A percentile compares a stretch with the other conserved stretches of the same genome.
Conservation (phyloP, 2,797 vertebrate species). For the Chelidonichthys spinosus region DNA sequence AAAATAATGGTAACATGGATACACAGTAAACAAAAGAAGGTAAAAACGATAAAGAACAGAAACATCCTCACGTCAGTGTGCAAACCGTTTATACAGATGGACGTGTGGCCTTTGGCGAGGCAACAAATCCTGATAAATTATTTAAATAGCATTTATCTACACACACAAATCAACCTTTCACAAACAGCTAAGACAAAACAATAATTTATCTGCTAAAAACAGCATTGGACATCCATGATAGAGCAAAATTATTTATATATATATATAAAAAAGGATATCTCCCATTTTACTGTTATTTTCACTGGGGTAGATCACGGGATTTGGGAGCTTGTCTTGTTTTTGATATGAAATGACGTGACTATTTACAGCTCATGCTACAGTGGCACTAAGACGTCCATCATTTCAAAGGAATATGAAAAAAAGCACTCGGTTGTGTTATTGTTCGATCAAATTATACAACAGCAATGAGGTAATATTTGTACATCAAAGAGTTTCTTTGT, state of each 20-base stretch:
- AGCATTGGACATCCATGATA: constrained; percentile 88
- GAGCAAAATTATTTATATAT: constrained; percentile 74
- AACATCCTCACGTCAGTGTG: constrained; percentile 96
- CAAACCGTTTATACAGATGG: constrained; percentile 99
- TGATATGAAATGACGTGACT: constrained; percentile 85
- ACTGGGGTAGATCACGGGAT: constrained; percentile 65
- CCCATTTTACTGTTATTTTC: constrained; percentile 83
- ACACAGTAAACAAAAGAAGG: constrained; percentile 73
- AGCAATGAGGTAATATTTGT: constrained; percentile 99
- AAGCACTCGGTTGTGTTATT: constrained; percentile 74
- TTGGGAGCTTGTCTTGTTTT: constrained; percentile 65
- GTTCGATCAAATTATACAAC: constrained; percentile 89
- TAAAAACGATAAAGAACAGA: constrained; percentile 88
- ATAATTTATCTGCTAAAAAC: constrained; percentile 96
- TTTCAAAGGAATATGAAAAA: constrained; percentile 84
- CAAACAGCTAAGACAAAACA: constrained; percentile 89
- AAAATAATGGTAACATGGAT: constrained; percentile 81
- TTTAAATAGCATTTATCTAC: constrained; percentile 99
- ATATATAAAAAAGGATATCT: constrained; percentile 64
- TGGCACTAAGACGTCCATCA: constrained; percentile 88
- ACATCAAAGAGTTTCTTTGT: constrained; percentile 86
- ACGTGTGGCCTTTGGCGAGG: constrained; percentile 87
- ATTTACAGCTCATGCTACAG: constrained; percentile 97
- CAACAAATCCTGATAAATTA: constrained; percentile 99
- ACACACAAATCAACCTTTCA: constrained; percentile 71